These are phyloP conservation scores for Drosophila emarginata DNA, from an alignment of 2,888 invertebrate species.

Conservation along the genomic window DNA sequence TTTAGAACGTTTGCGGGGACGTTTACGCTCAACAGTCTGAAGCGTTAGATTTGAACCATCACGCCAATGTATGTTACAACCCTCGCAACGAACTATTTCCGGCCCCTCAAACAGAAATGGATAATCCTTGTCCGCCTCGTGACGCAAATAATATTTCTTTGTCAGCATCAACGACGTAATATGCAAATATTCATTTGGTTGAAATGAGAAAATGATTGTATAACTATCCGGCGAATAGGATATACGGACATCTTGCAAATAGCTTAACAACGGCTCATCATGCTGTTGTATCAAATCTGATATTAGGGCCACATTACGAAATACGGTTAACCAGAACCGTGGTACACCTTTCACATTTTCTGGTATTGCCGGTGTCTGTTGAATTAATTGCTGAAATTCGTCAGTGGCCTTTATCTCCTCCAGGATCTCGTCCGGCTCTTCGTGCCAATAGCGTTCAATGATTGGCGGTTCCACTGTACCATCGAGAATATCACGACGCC, in stretches of 20 bases:
- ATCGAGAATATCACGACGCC: conserved; percentile 49
- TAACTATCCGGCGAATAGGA: conserved; percentile 57
- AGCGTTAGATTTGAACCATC: conserved; percentile 57
- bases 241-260: conserved; percentile 53
- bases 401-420: conserved; percentile 51
- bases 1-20: conserved; percentile 47
- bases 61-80: conserved; percentile 64
- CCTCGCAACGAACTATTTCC: conserved; percentile 65
- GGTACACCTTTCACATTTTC: conserved; percentile 48
- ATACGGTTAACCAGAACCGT: conserved; percentile 64
- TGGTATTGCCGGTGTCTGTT: conserved; percentile 38
- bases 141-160: conserved; percentile 59
- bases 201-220: conserved; percentile 52
- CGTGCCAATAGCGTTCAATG: conserved; percentile 45
- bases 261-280: conserved; percentile 59
- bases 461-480: conserved; percentile 50
- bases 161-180: conserved; percentile 53
- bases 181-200: conserved; percentile 55
- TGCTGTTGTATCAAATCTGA: conserved; percentile 64
- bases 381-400: conserved; percentile 48
- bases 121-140: conserved; percentile 58
- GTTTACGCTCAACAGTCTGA: conserved; percentile 50
- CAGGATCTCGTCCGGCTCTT: conserved; percentile 41
- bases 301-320: conserved; percentile 60
- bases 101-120: conserved; percentile 66